Percentiles rank a stretch among this genome's conserved stretches.
phyloP scores from a whole-genome alignment of 2,888 invertebrate genomes.

The Hedya salicella region DNA sequence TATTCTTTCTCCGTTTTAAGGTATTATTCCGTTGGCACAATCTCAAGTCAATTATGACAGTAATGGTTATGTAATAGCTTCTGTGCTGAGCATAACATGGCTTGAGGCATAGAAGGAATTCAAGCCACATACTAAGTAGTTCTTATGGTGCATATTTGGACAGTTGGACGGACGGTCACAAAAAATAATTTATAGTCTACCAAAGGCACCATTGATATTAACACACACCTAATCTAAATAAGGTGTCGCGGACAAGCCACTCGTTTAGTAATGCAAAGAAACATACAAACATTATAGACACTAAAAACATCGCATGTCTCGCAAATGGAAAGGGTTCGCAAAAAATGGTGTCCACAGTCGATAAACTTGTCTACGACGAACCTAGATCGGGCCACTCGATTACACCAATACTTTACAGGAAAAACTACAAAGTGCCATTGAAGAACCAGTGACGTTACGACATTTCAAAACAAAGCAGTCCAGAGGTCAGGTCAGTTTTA shows the following conservation, averaged over 20 bases:
- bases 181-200: too few relatives aligned
- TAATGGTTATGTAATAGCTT: slow-evolving; percentile 16
- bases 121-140: too few relatives aligned
- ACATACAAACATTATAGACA: too few relatives aligned
- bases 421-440: background rate
- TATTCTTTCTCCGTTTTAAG: slow-evolving; percentile 12
- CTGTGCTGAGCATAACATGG: background rate
- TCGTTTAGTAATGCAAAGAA: too few relatives aligned
- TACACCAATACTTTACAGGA: background rate
- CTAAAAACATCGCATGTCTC: slow-evolving; percentile 1
- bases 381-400: slow-evolving; percentile 8
- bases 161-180: too few relatives aligned
- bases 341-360: background rate
- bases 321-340: slow-evolving; percentile 2
- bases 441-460: background rate
- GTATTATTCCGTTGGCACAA: slow-evolving; percentile 18
- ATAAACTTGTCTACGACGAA: slow-evolving; percentile 8
- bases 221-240: too few relatives aligned
- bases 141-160: too few relatives aligned
- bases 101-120: background rate
- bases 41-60: slow-evolving; percentile 23
- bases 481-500: slow-evolving; percentile 12
- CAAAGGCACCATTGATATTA: too few relatives aligned
- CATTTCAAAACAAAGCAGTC: background rate
- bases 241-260: too few relatives aligned